Percentiles rank a stretch among this genome's conserved stretches.
These are phyloP conservation scores for Otolemur garnettii DNA, from an alignment of 2,113 vertebrate species.

Conservation along the genomic window DNA sequence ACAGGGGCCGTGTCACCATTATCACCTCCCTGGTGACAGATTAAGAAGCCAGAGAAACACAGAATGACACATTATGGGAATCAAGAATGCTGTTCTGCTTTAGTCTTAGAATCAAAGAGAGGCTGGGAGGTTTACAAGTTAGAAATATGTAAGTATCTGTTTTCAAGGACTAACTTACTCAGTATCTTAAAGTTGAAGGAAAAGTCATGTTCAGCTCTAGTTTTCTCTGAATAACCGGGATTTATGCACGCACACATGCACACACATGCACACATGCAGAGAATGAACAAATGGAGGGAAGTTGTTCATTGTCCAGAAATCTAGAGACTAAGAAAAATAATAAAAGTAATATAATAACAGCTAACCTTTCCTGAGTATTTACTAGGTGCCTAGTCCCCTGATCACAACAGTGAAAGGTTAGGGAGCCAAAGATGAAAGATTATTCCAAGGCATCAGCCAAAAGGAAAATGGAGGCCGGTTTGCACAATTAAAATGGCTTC, in stretches of 20 bases:
- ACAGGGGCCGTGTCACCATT: not conserved
- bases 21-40: not conserved
- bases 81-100: not conserved
- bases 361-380: not conserved
- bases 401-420: not conserved
- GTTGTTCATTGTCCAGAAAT: not conserved
- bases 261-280: not conserved
- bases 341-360: not conserved
- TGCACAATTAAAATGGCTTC: too few species aligned
- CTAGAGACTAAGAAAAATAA: conserved; percentile 10
- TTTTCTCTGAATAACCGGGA: conserved; percentile 53
- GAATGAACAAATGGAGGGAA: not conserved
- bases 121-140: not conserved
- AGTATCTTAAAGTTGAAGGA: conserved; percentile 54
- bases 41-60: conserved; percentile 17
- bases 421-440: too few species aligned
- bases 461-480: too few species aligned
- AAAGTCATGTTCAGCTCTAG: conserved; percentile 24
- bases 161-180: conserved; percentile 5
- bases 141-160: not conserved
- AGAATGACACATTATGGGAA: not conserved
- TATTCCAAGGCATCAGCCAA: too few species aligned
- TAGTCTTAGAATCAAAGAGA: conserved; percentile 53
- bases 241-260: not conserved
- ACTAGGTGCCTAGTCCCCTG: not conserved